Evolutionary conservation across 2,113 vertebrate species (phyloP).

Genomic region (Sapajus apella): DNA sequence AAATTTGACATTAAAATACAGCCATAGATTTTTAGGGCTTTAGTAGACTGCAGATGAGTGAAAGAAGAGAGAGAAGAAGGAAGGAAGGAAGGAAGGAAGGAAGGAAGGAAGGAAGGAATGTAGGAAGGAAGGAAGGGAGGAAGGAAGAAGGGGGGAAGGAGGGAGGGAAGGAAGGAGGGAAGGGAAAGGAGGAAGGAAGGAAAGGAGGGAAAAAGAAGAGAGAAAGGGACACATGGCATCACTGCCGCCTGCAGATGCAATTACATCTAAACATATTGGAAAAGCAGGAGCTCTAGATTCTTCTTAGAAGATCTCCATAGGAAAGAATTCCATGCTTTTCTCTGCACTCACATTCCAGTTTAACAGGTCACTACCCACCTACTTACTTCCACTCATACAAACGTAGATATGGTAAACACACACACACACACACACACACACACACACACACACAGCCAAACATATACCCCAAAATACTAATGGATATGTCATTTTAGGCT

Average conservation of each 20-base stretch:
- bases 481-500: background rate
- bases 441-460: background rate
- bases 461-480: background rate
- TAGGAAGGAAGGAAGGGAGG: rapidly evolving
- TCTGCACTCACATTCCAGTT: background rate
- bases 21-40: background rate
- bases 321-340: background rate
- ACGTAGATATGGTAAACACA: background rate
- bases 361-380: background rate
- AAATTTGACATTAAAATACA: background rate
- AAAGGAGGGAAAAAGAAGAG: rapidly evolving
- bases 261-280: background rate
- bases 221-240: no score
- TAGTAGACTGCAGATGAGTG: background rate
- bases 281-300: background rate
- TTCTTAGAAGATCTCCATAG: background rate
- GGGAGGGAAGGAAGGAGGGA: rapidly evolving
- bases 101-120: rapidly evolving
- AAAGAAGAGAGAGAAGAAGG: background rate
- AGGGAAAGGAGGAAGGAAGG: rapidly evolving
- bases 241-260: background rate
- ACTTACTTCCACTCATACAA: background rate
- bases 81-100: rapidly evolving
- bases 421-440: background rate
- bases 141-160: rapidly evolving